Evolutionary conservation across 2,113 vertebrate species (phyloP).

Genomic region (Uria lomvia): DNA sequence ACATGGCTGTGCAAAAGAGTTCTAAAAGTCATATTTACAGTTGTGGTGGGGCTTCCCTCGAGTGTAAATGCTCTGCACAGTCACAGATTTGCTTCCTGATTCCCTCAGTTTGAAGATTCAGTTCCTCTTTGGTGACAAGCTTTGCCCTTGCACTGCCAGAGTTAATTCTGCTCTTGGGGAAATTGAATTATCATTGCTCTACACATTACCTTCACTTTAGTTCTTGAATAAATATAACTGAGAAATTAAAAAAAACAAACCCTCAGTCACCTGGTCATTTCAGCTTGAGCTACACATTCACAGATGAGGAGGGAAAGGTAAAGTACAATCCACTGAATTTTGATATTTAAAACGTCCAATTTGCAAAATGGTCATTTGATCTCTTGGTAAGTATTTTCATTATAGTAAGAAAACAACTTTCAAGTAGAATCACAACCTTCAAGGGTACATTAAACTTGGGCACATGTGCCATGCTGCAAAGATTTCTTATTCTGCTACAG

Average conservation of each 20-base stretch:
- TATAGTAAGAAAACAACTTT: background rate
- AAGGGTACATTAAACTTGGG: background rate
- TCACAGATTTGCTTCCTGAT: background rate
- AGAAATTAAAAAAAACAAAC: background rate
- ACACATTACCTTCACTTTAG: background rate
- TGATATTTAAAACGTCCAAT: background rate
- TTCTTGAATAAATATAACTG: background rate
- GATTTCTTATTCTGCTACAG: background rate
- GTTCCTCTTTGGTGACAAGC: background rate
- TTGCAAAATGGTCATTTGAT: background rate
- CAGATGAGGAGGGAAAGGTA: background rate
- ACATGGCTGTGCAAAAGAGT: background rate
- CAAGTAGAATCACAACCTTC: background rate
- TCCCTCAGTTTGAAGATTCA: background rate
- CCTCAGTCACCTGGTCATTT: background rate
- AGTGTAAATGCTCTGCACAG: background rate
- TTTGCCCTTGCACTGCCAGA: background rate
- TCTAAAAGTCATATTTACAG: background rate
- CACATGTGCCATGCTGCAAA: rapidly evolving
- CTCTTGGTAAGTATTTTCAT: background rate
- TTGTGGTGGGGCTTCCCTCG: background rate
- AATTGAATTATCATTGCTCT: background rate
- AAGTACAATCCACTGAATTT: background rate
- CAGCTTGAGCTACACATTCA: background rate
- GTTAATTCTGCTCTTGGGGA: background rate